These are phyloP conservation scores for Apodemia zela DNA, from an alignment of 2,888 invertebrate genomes.

Conservation along the genomic window DNA sequence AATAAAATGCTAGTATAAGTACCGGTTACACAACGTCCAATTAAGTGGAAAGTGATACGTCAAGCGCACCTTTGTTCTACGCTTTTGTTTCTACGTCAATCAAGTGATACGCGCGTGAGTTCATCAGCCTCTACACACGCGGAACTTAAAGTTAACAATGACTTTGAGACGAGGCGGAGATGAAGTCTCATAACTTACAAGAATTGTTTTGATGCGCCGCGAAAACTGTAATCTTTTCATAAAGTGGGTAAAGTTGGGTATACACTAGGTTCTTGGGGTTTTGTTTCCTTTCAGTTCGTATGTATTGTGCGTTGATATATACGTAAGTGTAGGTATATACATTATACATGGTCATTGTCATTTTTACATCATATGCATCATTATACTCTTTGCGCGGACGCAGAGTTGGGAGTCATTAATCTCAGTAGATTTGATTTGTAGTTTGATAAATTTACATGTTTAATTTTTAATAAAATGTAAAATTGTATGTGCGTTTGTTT, in stretches of 20 bases:
- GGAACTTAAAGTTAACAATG: conserved; percentile 34
- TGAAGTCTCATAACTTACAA: conserved; percentile 33
- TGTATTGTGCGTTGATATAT: no score
- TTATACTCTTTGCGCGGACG: no score
- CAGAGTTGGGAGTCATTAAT: no score
- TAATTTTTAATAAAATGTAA: no score
- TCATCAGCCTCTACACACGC: conserved; percentile 34
- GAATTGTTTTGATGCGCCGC: conserved; percentile 33
- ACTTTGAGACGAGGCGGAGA: conserved; percentile 29
- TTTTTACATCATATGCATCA: no score
- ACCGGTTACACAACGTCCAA: conserved; percentile 18
- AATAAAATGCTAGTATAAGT: conserved; percentile 12
- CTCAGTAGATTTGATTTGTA: no score
- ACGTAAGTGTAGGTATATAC: no score
- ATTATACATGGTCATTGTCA: no score
- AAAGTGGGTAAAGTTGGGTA: conserved; percentile 22
- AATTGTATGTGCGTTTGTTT: no score
- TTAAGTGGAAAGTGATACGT: conserved; percentile 29
- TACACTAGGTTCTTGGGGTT: conserved; percentile 3
- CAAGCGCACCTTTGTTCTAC: conserved; percentile 30
- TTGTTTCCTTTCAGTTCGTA: neutral
- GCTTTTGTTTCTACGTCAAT: conserved; percentile 35
- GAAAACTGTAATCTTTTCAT: conserved; percentile 29
- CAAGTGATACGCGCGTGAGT: conserved; percentile 26
- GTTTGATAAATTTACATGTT: no score